These are phyloP conservation scores for Hyalella azteca DNA, from an alignment of 2,888 invertebrate species.

Conservation along the genomic window DNA sequence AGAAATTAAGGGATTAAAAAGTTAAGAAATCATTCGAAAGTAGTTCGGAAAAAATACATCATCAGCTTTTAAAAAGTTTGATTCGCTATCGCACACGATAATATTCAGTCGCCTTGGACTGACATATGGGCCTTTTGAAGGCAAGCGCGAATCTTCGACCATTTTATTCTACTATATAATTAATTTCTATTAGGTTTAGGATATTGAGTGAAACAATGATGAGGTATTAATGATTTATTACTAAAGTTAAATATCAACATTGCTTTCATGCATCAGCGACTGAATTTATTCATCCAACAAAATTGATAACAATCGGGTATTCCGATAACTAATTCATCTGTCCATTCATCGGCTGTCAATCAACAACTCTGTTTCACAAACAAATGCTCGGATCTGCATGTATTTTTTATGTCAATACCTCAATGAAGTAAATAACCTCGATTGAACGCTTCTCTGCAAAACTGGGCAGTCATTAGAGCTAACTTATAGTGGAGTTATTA, in stretches of 20 bases:
- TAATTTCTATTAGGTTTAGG: no score
- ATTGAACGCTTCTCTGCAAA: background rate
- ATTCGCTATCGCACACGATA: no score
- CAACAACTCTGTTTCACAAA: background rate
- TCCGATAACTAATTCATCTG: background rate
- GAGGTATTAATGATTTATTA: constrained; percentile 22
- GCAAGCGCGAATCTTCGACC: no score
- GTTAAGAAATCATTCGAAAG: no score
- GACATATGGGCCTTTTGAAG: no score
- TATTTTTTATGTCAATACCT: background rate
- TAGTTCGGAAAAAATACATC: no score
- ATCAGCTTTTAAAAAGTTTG: no score
- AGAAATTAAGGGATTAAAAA: no score
- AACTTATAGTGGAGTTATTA: no score
- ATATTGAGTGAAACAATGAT: background rate
- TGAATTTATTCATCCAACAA: background rate
- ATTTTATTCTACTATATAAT: no score
- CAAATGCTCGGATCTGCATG: background rate
- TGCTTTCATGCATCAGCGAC: background rate
- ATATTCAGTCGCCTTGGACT: no score
- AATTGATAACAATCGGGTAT: background rate
- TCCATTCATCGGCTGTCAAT: background rate
- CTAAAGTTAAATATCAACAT: constrained; percentile 28
- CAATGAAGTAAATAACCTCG: no score
- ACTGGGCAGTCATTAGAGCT: background rate